These are phyloP conservation scores for Troglohyphantes excavatus DNA, from an alignment of 2,888 invertebrate genomes.

Conservation along the genomic window DNA sequence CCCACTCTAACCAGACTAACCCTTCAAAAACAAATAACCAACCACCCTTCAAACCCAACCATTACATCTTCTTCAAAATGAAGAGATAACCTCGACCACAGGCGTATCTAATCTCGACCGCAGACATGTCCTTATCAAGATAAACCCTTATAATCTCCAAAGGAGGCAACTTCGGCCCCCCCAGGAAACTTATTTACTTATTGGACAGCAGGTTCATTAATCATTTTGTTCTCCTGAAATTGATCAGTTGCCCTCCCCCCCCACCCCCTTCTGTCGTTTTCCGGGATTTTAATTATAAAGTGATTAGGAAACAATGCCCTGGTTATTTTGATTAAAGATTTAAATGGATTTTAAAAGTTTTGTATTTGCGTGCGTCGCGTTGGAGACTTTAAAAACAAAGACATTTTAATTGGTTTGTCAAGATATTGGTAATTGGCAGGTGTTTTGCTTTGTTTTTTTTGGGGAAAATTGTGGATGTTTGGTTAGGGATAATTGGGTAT, in stretches of 20 bases:
- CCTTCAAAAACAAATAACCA: neutral
- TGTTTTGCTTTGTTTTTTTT: too few relatives aligned
- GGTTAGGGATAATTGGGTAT: too few relatives aligned
- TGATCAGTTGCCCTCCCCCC: slow-evolving; percentile 18
- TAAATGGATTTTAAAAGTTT: neutral
- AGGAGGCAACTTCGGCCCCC: too few relatives aligned
- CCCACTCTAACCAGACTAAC: neutral
- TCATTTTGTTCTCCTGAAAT: slow-evolving; percentile 17
- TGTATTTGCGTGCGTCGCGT: neutral
- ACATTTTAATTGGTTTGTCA: neutral
- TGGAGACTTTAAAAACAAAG: neutral
- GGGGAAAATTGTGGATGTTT: too few relatives aligned
- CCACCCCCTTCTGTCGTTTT: neutral
- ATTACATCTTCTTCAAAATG: too few relatives aligned
- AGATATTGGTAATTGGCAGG: neutral
- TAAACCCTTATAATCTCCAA: neutral
- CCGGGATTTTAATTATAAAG: slow-evolving; percentile 9
- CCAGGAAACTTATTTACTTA: neutral
- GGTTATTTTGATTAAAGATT: neutral
- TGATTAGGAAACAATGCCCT: neutral
- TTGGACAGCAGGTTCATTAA: slow-evolving; percentile 15
- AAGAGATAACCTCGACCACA: too few relatives aligned
- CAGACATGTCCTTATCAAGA: neutral
- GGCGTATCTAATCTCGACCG: neutral
- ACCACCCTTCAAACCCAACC: neutral